Evolutionary conservation across 2,888 invertebrate genomes (phyloP).

Genomic region (Dicycla oo): DNA sequence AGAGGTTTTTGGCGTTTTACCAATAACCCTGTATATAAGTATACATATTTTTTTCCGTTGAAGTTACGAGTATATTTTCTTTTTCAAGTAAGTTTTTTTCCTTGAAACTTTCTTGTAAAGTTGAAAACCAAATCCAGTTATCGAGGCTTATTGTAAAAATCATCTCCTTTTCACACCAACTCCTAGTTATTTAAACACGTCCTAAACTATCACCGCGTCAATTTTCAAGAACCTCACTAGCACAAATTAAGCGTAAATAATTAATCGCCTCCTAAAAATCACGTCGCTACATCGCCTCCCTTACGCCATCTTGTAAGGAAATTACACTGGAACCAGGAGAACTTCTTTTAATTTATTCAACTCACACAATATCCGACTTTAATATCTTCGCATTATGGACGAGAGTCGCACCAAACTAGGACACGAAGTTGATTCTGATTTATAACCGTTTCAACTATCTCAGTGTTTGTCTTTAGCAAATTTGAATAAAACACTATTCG

Average conservation of each 20-base stretch:
- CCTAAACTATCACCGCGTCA: constrained; percentile 26
- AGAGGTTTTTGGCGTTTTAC: no score
- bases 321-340: constrained; percentile 76
- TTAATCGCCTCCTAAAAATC: constrained; percentile 34
- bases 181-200: constrained; percentile 29
- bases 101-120: constrained; percentile 4
- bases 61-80: not conserved
- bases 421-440: constrained; percentile 74
- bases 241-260: constrained; percentile 28
- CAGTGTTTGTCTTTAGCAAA: constrained; percentile 79
- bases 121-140: constrained; percentile 3
- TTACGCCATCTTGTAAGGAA: constrained; percentile 70
- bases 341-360: constrained; percentile 77
- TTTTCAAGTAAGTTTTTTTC: not conserved
- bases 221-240: constrained; percentile 42
- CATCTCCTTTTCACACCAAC: constrained; percentile 15
- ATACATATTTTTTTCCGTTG: not conserved
- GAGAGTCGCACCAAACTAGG: constrained; percentile 54
- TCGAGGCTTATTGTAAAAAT: constrained; percentile 14
- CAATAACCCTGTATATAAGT: no score
- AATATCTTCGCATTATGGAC: constrained; percentile 61
- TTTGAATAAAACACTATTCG: constrained; percentile 76
- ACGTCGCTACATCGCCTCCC: constrained; percentile 53
- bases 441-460: constrained; percentile 79
- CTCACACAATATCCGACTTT: constrained; percentile 72